Evolutionary conservation across 2,888 invertebrate species (phyloP), one percentile per base, ranked within the genome.

Genomic region (Netelia virgata): DNA sequence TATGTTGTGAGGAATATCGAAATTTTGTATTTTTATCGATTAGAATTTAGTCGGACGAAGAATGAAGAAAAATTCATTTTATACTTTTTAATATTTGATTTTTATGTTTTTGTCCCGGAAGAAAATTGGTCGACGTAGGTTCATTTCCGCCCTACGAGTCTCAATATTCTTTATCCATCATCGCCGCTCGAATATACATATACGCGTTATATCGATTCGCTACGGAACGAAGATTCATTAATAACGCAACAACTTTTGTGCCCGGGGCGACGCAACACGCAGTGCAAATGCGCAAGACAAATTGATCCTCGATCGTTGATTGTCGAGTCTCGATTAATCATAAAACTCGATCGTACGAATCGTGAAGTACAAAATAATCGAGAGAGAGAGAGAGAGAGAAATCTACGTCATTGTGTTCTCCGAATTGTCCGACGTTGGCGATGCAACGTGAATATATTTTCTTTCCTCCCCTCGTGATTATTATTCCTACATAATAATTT

Each of bases 261-360:
- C 78, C 82, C 73, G 84, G 79, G 74, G 77, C 63, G 72, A 72
- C 36, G 63, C 73, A n/a, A 50, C 28, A 53, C 72, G 36, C 63
- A 66, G n/a, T 68, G 61, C 36, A 64, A 41, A 79, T 57, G 82
- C 89, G 85, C 75, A 83, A 90, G 90, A 90, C 90, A 90, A 91
- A 91, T 91, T 90, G 89, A 85, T 87, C 85, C 82, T 84, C 87
- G 86, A 90, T 88, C 88, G 89, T 83, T 86, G 83, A 86, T 81
- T 84, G 85, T 69, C 85, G 57, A 88, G 83, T 83, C 88, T 87
- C 91, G 87, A 91, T 91, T 90, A 91, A 91, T 91, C 90, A 89
- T 86, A 88, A 85, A 85, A 90, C 87, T 87, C 87, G 89, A 89
- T 90, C 89, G 87, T 83, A 76, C 78, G 83, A 86, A 87, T 86